A percentile compares a stretch with the other conserved stretches of the same genome.
phyloP scores from a whole-genome alignment of 2,888 invertebrate genomes.

The Rhingia campestris region DNA sequence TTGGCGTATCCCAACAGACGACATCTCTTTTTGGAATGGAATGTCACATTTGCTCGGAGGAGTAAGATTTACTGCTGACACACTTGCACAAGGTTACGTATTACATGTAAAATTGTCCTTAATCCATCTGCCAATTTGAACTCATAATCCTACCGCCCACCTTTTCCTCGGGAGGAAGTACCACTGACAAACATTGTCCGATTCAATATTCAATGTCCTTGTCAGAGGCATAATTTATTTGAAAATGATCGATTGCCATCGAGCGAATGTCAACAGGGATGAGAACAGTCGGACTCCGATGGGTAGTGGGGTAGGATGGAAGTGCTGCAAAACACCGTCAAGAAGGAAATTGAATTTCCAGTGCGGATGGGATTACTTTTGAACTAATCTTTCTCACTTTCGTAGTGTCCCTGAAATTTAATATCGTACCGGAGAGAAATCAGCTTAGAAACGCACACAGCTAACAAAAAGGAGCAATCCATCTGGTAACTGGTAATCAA shows the following conservation, averaged over 20 bases:
- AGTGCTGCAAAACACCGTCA: background rate
- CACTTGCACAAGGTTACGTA: slow-evolving; percentile 10
- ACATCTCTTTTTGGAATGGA: slow-evolving; percentile 4
- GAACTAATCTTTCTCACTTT: background rate
- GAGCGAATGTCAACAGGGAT: slow-evolving; percentile 27
- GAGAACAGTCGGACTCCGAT: background rate
- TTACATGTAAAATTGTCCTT: background rate
- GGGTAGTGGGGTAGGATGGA: background rate
- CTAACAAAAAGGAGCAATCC: slow-evolving; percentile 13
- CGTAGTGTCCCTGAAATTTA: slow-evolving; percentile 15
- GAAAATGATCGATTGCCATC: slow-evolving; percentile 52
- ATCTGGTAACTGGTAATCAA: slow-evolving; percentile 31
- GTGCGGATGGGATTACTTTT: slow-evolving; percentile 29
- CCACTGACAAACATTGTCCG: slow-evolving; percentile 38
- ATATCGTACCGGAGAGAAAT: slow-evolving; percentile 15
- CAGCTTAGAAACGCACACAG: slow-evolving; percentile 1
- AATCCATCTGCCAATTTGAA: slow-evolving; percentile 10
- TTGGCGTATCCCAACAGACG: slow-evolving; percentile 1
- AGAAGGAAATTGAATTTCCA: slow-evolving; percentile 40
- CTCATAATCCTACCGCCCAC: background rate
- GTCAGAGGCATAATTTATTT: slow-evolving; percentile 53
- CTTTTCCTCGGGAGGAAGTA: slow-evolving; percentile 1
- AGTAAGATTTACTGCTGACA: slow-evolving; percentile 33
- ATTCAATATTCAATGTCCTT: slow-evolving; percentile 52
- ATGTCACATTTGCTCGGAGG: slow-evolving; percentile 9